Percentiles rank a stretch among this genome's conserved stretches.
phyloP scores from a whole-genome alignment of 2,888 invertebrate genomes.

The Synanthedon tipuliformis region DNA sequence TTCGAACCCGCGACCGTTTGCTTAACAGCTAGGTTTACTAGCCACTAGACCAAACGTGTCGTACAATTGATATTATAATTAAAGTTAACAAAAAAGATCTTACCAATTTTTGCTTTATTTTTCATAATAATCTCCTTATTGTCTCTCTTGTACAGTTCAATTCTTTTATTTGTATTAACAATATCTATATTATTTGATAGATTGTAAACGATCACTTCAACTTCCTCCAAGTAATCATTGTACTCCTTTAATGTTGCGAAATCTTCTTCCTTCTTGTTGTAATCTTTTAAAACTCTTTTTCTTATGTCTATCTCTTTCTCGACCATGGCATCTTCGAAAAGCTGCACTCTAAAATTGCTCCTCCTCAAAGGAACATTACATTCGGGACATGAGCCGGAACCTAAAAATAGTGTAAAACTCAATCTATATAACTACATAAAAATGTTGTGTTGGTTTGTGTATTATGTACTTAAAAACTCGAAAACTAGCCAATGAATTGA shows the following conservation, averaged over 20 bases:
- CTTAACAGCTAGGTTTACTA: no score
- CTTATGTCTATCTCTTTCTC: constrained; percentile 98
- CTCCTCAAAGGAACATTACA: constrained; percentile 89
- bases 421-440: no score
- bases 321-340: constrained; percentile 95
- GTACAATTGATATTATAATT: background rate
- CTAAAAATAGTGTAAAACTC: constrained; percentile 40
- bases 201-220: constrained; percentile 93
- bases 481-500: no score
- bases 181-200: constrained; percentile 90
- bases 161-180: constrained; percentile 87
- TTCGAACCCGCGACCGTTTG: no score
- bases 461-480: no score
- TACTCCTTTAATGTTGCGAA: constrained; percentile 85
- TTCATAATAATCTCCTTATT: constrained; percentile 87
- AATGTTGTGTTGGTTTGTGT: no score
- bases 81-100: constrained; percentile 5
- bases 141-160: constrained; percentile 91
- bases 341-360: constrained; percentile 91
- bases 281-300: constrained; percentile 87
- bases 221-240: constrained; percentile 96
- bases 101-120: constrained; percentile 79
- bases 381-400: constrained; percentile 94
- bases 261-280: constrained; percentile 95
- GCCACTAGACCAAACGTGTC: no score